Evolutionary conservation across 2,797 vertebrate genomes (phyloP).

Genomic region (Hyperoplus immaculatus): DNA sequence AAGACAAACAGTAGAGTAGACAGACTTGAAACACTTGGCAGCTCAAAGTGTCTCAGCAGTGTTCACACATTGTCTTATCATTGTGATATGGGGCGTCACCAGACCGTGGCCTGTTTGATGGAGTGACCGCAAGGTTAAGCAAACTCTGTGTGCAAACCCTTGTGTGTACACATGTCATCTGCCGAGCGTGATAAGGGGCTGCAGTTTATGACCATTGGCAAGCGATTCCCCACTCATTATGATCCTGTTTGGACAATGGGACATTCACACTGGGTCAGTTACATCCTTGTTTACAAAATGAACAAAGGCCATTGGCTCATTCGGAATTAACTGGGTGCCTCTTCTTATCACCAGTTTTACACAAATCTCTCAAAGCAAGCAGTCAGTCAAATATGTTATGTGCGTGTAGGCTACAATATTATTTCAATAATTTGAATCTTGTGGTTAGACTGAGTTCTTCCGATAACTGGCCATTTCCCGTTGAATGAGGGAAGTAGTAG

Average conservation of each 20-base stretch:
- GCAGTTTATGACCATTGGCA: conserved; percentile 61
- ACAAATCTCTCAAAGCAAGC: conserved; percentile 1
- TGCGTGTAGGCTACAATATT: conserved; percentile 16
- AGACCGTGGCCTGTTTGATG: conserved; percentile 41
- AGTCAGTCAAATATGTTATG: conserved; percentile 8
- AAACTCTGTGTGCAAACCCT: conserved; percentile 52
- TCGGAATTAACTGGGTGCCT: conserved; percentile 16
- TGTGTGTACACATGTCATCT: conserved; percentile 60
- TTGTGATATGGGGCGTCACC: conserved; percentile 8
- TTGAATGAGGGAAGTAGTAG: not conserved
- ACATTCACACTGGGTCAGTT: conserved; percentile 53
- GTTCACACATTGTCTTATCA: conserved; percentile 29
- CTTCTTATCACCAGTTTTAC: conserved; percentile 33
- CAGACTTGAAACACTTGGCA: conserved; percentile 34
- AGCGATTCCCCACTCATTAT: conserved; percentile 52
- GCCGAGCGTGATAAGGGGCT: conserved; percentile 59
- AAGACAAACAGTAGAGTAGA: conserved; percentile 46
- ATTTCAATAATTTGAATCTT: conserved; percentile 2
- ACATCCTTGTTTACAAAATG: conserved; percentile 66
- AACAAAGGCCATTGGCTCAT: conserved; percentile 55
- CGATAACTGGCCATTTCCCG: conserved; percentile 15
- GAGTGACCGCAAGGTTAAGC: conserved; percentile 45
- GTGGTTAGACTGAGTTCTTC: conserved; percentile 12
- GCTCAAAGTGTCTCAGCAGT: not conserved
- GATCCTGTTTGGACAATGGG: conserved; percentile 74